Percentiles rank a stretch among this genome's conserved stretches.
phyloP scores from a whole-genome alignment of 2,888 invertebrate species.

The Alsophila aescularia region DNA sequence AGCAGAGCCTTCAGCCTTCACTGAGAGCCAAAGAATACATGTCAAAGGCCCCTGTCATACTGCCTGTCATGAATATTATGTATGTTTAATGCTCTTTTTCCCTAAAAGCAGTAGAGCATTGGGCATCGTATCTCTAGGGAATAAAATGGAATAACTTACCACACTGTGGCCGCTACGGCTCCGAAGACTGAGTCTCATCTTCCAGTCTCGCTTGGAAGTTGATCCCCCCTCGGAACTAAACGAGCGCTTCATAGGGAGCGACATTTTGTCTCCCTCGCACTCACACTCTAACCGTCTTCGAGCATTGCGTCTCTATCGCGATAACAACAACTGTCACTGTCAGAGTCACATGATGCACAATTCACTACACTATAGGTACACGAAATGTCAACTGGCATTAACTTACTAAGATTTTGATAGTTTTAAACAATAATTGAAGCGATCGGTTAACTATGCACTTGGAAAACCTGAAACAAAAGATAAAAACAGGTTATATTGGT shows the following conservation, averaged over 20 bases:
- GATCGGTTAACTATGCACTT: background rate
- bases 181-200: slow-evolving; percentile 88
- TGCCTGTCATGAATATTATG: too few species aligned
- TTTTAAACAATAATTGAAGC: background rate
- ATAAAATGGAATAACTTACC: slow-evolving; percentile 63
- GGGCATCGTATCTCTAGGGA: too few species aligned
- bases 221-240: slow-evolving; percentile 86
- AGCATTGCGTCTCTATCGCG: slow-evolving; percentile 58
- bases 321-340: slow-evolving; percentile 22
- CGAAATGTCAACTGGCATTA: background rate
- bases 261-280: slow-evolving; percentile 50
- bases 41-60: too few species aligned
- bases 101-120: too few species aligned
- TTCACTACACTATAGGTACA: slow-evolving; percentile 4
- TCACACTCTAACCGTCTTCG: slow-evolving; percentile 38
- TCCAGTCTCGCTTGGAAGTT: slow-evolving; percentile 88
- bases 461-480: slow-evolving; percentile 30
- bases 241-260: slow-evolving; percentile 86
- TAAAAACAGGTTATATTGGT: background rate
- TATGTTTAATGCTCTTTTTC: too few species aligned
- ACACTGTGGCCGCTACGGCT: slow-evolving; percentile 87
- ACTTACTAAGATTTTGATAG: background rate
- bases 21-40: too few species aligned
- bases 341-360: background rate
- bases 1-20: too few species aligned